Conservation (phyloP, 2,888 invertebrate species). For the Euphydryas editha region DNA sequence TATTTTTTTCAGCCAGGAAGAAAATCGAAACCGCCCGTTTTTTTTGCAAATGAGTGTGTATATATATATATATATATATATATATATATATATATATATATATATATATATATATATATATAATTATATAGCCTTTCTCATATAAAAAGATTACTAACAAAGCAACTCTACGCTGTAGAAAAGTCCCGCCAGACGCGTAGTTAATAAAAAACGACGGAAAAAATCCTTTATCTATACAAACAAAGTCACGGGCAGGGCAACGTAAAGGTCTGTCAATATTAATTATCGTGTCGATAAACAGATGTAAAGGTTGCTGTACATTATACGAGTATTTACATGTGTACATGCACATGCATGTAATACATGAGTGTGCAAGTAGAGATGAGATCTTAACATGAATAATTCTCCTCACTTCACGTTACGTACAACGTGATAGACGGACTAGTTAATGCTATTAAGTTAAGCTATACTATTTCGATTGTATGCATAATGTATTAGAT, state of each 20-base stretch:
- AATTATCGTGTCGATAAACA: constrained; percentile 8
- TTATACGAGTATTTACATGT: background rate
- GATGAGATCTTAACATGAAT: constrained; percentile 6
- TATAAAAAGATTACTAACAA: no score
- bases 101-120: no score
- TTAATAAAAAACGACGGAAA: no score
- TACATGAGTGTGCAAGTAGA: background rate
- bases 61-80: no score
- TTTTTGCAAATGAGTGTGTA: no score
- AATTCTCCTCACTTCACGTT: constrained; percentile 5
- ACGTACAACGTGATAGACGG: constrained; percentile 1
- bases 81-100: no score
- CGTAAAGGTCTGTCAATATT: background rate
- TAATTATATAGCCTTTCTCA: no score
- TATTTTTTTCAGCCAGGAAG: no score
- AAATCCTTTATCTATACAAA: background rate
- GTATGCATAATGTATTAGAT: background rate
- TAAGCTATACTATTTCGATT: constrained; percentile 7
- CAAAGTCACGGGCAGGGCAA: background rate
- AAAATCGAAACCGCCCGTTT: no score
- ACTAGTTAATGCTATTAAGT: constrained; percentile 11
- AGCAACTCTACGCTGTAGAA: no score
- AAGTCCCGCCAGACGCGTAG: no score
- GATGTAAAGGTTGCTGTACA: background rate
- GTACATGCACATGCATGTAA: background rate